Conservation (phyloP, 2,113 vertebrate genomes). For the Datnioides undecimradiatus region DNA sequence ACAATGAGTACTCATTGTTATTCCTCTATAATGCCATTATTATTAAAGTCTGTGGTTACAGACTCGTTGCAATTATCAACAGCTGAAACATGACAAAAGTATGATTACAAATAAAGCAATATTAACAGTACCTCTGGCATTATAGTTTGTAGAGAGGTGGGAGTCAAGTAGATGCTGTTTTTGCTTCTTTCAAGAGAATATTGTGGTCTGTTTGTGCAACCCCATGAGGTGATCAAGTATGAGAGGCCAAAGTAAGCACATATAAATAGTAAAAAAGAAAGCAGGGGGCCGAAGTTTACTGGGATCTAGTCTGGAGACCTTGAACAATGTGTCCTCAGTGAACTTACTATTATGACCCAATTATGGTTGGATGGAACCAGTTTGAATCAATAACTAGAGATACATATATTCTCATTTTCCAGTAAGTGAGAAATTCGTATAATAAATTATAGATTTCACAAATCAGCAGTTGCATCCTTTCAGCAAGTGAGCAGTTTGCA, state of each 20-base stretch:
- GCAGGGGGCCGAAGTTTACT: constrained; percentile 45
- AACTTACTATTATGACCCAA: constrained; percentile 34
- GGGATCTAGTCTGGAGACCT: constrained; percentile 46
- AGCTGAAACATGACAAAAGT: not conserved
- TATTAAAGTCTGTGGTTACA: not conserved
- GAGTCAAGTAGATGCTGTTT: constrained; percentile 41
- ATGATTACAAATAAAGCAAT: constrained; percentile 6
- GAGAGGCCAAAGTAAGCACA: constrained; percentile 71
- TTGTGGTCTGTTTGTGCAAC: constrained; percentile 55
- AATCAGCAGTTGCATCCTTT: not conserved
- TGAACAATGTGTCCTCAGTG: constrained; percentile 33
- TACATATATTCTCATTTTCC: not conserved
- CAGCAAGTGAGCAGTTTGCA: not conserved
- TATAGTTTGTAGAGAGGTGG: constrained; percentile 14
- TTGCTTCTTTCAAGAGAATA: constrained; percentile 53
- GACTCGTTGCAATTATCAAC: not conserved
- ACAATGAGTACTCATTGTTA: not conserved
- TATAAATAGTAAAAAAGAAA: constrained; percentile 59
- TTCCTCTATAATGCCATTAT: constrained; percentile 3
- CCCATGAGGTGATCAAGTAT: constrained; percentile 57
- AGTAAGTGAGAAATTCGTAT: not conserved
- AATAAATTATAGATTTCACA: not conserved
- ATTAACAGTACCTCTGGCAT: constrained; percentile 37
- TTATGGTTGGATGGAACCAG: constrained; percentile 10
- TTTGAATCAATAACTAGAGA: not conserved